Conservation (phyloP, 2,113 vertebrate species). For the Neotragus moschatus region DNA sequence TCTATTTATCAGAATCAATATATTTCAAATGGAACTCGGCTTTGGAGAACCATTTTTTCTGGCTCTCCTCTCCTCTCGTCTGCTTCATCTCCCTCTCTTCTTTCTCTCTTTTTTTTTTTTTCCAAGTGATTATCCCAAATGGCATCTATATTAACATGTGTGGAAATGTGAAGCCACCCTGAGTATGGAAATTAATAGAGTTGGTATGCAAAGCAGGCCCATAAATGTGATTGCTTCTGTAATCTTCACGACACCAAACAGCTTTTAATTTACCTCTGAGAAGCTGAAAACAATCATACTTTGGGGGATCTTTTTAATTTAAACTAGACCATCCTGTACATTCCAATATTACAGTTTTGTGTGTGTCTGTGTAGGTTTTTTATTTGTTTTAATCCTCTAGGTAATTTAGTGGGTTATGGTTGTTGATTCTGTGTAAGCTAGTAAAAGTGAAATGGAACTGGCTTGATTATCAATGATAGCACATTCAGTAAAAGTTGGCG, state of each 20-base stretch:
- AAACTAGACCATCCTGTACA: conserved; percentile 55
- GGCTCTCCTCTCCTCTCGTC: neutral
- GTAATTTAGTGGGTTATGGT: conserved; percentile 71
- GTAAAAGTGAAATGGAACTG: conserved; percentile 50
- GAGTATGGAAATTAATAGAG: conserved; percentile 77
- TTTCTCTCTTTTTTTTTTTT: neutral
- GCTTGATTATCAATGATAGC: conserved; percentile 62
- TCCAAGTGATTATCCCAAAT: conserved; percentile 66
- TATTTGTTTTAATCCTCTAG: conserved; percentile 28
- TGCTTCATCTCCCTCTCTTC: neutral
- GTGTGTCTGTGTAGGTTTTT: neutral
- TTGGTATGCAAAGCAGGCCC: conserved; percentile 75
- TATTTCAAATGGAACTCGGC: conserved; percentile 70
- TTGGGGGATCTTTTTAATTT: conserved; percentile 73
- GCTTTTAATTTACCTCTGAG: conserved; percentile 77
- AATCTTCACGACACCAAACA: conserved; percentile 72
- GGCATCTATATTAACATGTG: conserved; percentile 69
- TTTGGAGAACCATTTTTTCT: conserved; percentile 51
- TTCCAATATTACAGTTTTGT: conserved; percentile 43
- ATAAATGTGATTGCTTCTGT: conserved; percentile 77
- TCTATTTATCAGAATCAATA: conserved; percentile 69
- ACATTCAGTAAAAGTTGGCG: conserved; percentile 31
- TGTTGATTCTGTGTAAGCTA: conserved; percentile 58
- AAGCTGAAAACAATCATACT: conserved; percentile 63
- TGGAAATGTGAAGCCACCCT: conserved; percentile 54